A percentile compares a stretch with the other conserved stretches of the same genome.
phyloP scores from a whole-genome alignment of 1,140 invertebrate species.

The Papilio aristodemus region DNA sequence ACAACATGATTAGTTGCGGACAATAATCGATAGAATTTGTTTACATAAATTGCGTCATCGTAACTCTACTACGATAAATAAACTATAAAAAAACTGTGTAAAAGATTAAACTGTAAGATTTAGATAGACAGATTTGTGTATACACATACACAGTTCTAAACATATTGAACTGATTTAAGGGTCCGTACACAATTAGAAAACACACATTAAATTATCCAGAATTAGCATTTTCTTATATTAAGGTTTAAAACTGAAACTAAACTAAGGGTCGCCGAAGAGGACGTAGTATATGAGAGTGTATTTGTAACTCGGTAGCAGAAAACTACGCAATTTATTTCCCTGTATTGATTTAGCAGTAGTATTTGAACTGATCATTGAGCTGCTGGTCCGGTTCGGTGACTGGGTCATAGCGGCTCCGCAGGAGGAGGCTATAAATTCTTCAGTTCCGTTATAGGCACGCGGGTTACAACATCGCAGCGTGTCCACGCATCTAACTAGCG shows the following conservation, averaged over 20 bases:
- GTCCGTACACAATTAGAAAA: no score
- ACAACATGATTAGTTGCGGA: neutral
- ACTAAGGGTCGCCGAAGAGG: no score
- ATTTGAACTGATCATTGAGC: neutral
- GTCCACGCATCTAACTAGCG: neutral
- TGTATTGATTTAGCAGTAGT: neutral
- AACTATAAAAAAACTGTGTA: neutral
- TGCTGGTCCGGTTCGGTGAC: conserved; percentile 1
- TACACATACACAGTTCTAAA: no score
- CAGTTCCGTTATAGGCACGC: conserved; percentile 14
- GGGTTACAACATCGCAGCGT: neutral
- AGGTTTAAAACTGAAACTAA: no score
- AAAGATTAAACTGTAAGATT: no score
- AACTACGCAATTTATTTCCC: neutral
- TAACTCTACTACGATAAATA: neutral
- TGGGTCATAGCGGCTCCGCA: neutral
- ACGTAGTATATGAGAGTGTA: neutral
- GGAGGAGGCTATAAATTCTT: conserved; percentile 4
- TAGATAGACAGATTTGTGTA: no score
- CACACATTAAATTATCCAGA: no score
- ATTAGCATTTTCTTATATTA: no score
- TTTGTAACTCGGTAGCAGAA: neutral
- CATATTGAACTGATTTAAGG: no score
- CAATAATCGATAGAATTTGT: neutral
- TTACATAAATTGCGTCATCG: neutral